Evolutionary conservation across 2,797 vertebrate species (phyloP), one percentile per base, ranked within the genome.

Genomic region (Neomorphus geoffroyi): DNA sequence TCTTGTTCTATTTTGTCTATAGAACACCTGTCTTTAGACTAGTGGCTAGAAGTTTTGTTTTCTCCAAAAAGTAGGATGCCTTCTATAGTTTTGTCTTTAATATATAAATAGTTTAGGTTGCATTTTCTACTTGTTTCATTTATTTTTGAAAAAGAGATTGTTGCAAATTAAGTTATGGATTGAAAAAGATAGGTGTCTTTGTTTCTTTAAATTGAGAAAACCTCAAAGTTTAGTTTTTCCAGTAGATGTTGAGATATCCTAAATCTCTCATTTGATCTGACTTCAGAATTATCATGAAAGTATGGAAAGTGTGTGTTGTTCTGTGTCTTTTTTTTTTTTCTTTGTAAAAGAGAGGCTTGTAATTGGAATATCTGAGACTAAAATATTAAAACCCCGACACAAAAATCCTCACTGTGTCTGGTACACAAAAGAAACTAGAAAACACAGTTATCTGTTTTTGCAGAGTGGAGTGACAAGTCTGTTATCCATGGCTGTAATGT

Each of bases 41-140:
- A 23, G 6, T 28, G 17, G 7, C 11, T 53, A 15, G 4, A 69
- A 81, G 18, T 71, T 86, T 56, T 5, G 0, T 50, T 61, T 92
- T 54, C 19, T 58, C 9, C 19, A 24, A 67, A 13, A 13, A 58
- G 17, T 18, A 58, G 8, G 2, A 15, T 60, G 7, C 2, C 12
- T 58, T 86, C 9, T 30, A 24, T 8, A 88, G 32, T 50, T 69
- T 80, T 70, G 3, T 82, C 7, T 17, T 27, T 43, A 11, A 33
- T 69, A 10, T 30, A 4, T 11, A 46, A 67, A 35, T 5, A 32
- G 39, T 58, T 74, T 30, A 2, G 1, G 1, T 35, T 81, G 12
- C 2, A 0, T 1, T 18, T 51, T 46, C 65, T 57, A 1, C 33
- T 53, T 61, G 7, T 26, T 46, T 48, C 26, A 12, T 6, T 39